Evolutionary conservation across 2,113 vertebrate genomes (phyloP).

Genomic region (Pterocles gutturalis): DNA sequence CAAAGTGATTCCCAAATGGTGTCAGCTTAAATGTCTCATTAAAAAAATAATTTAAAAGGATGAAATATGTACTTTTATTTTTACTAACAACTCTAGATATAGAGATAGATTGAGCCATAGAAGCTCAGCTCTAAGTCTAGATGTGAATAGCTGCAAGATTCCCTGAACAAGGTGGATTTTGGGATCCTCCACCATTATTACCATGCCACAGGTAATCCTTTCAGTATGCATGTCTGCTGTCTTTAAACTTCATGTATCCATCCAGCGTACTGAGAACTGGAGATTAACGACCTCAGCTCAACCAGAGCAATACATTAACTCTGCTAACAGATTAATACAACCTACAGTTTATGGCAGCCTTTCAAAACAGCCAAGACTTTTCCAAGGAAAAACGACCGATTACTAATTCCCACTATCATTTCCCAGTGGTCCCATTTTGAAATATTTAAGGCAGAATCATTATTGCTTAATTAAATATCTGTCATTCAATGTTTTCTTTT

Average conservation of each 20-base stretch:
- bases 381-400: not conserved
- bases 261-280: not conserved
- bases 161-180: not conserved
- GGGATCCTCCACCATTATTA: not conserved
- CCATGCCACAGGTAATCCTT: not conserved
- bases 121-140: not conserved
- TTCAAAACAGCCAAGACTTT: not conserved
- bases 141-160: not conserved
- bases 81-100: not conserved
- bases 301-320: not conserved
- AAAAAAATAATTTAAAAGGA: not conserved
- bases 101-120: not conserved
- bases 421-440: constrained; percentile 24
- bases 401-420: not conserved
- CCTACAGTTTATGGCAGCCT: not conserved
- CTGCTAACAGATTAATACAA: not conserved
- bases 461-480: constrained; percentile 30
- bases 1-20: not conserved
- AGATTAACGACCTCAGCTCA: not conserved
- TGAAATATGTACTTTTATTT: not conserved
- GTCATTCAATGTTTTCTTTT: not conserved
- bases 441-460: constrained; percentile 32
- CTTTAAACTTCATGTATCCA: not conserved
- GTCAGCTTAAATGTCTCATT: not conserved
- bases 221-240: not conserved